phyloP scores from a whole-genome alignment of 2,113 vertebrate species.

The Neogobius melanostomus region DNA sequence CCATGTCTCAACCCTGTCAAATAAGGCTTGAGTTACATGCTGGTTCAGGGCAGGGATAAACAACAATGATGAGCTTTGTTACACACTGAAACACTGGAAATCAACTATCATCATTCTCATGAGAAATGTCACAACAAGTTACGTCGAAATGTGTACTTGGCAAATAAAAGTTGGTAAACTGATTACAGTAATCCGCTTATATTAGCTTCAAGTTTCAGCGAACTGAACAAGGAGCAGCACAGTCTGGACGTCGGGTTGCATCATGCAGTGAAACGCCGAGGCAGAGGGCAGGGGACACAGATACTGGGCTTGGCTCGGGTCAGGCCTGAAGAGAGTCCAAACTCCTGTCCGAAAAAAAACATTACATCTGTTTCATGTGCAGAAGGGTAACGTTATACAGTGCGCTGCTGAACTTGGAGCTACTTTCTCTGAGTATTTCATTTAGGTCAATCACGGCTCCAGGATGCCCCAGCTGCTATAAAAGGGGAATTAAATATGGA shows the following conservation, averaged over 20 bases:
- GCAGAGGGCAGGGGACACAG: background rate
- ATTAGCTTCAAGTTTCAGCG: constrained; percentile 7
- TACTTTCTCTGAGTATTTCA: too few species aligned
- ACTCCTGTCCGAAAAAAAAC: background rate
- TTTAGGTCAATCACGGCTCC: too few species aligned
- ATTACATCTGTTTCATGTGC: background rate
- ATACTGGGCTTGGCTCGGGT: constrained; percentile 1
- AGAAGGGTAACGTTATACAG: background rate
- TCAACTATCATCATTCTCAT: constrained; percentile 63
- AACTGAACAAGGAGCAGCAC: background rate
- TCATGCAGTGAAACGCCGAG: constrained; percentile 1
- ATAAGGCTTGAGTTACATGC: constrained; percentile 60
- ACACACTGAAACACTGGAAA: constrained; percentile 76
- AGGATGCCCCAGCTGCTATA: background rate
- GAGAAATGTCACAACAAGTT: constrained; percentile 25
- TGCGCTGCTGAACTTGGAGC: too few species aligned
- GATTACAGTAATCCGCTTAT: constrained; percentile 34
- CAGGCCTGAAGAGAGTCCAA: background rate
- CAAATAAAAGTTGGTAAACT: constrained; percentile 25
- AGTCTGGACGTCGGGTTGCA: constrained; percentile 5
- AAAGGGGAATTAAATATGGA: background rate
- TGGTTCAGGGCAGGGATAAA: constrained; percentile 55
- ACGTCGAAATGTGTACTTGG: background rate
- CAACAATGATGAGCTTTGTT: constrained; percentile 59
- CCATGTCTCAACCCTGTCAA: constrained; percentile 49